phyloP scores from a whole-genome alignment of 2,797 vertebrate species.

The Protosalanx chinensis region DNA sequence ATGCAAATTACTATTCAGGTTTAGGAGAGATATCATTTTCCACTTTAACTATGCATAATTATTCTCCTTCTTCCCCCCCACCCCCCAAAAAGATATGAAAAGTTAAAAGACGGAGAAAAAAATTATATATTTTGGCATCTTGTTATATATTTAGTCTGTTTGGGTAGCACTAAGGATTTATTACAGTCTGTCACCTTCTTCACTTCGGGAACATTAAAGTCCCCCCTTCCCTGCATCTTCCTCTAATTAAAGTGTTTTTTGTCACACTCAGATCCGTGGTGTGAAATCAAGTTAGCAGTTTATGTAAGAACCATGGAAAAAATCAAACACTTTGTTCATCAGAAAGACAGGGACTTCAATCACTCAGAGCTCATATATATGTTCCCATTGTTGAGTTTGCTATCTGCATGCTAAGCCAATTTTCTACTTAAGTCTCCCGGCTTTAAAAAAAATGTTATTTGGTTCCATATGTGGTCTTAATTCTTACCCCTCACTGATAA shows the following conservation, averaged over 20 bases:
- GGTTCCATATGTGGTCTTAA: constrained; percentile 78
- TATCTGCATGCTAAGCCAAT: constrained; percentile 89
- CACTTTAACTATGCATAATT: constrained; percentile 61
- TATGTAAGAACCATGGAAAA: constrained; percentile 75
- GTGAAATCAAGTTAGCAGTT: constrained; percentile 84
- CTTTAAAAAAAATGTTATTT: constrained; percentile 80
- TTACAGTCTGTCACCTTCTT: constrained; percentile 63
- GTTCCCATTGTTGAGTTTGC: constrained; percentile 81
- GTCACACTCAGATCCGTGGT: constrained; percentile 73
- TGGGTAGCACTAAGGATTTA: constrained; percentile 60
- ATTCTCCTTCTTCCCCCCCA: constrained; percentile 33
- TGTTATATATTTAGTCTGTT: constrained; percentile 58
- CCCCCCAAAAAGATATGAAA: constrained; percentile 58
- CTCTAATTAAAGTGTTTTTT: constrained; percentile 84
- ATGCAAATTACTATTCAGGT: constrained; percentile 57
- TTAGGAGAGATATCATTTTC: constrained; percentile 43
- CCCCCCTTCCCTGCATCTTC: constrained; percentile 52
- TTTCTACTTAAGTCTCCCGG: constrained; percentile 86
- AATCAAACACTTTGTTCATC: constrained; percentile 79
- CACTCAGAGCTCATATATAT: constrained; percentile 76
- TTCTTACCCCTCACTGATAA: constrained; percentile 74
- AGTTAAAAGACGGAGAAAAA: constrained; percentile 28
- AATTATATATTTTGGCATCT: constrained; percentile 51
- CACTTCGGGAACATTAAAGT: constrained; percentile 40
- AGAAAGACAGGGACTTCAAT: constrained; percentile 79